Evolutionary conservation across 1,140 invertebrate species (phyloP).

Genomic region (Drosophila obscura): DNA sequence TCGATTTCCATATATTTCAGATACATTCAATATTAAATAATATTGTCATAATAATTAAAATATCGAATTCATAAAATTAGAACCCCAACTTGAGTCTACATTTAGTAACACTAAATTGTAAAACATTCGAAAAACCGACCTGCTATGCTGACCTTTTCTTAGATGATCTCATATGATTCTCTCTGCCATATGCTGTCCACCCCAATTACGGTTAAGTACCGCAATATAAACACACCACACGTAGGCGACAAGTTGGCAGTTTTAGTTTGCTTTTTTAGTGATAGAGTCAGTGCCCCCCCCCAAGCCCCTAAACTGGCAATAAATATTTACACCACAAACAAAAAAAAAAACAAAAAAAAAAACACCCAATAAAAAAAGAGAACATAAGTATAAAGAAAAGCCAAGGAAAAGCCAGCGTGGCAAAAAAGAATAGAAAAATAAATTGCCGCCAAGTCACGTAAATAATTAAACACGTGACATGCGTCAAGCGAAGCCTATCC

Average conservation of each 20-base stretch:
- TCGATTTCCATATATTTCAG: no score
- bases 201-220: neutral
- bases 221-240: slow-evolving; percentile 4
- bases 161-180: no score
- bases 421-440: slow-evolving; percentile 26
- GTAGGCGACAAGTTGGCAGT: slow-evolving; percentile 10
- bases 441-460: slow-evolving; percentile 72
- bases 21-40: no score
- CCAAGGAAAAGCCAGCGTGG: neutral
- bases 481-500: slow-evolving; percentile 49
- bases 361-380: neutral
- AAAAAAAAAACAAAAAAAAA: slow-evolving; percentile 10
- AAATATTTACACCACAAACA: slow-evolving; percentile 53
- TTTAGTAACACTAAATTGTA: no score
- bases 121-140: no score
- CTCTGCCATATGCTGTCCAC: no score
- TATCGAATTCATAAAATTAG: no score
- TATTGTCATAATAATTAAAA: no score
- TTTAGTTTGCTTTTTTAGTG: slow-evolving; percentile 17
- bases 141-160: no score
- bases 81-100: no score
- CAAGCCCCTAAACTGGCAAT: slow-evolving; percentile 42
- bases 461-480: slow-evolving; percentile 79
- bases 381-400: neutral
- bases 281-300: no score